A percentile compares a stretch with the other conserved stretches of the same genome.
Conservation (phyloP, 2,113 vertebrate genomes). For the Marcusenius ussheri region DNA sequence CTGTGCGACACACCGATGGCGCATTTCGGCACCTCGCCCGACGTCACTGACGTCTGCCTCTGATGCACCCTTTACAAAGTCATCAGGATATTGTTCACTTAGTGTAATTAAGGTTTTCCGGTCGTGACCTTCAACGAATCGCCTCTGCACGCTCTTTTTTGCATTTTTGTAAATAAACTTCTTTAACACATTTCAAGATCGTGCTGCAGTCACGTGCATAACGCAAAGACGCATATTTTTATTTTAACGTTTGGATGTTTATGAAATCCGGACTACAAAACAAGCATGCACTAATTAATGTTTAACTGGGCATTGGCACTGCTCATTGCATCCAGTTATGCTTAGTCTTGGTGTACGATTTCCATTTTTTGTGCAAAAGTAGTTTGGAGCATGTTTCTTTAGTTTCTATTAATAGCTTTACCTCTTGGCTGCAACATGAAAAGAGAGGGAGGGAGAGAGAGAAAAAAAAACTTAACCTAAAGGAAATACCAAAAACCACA, state of each 20-base stretch:
- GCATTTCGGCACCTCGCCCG: neutral
- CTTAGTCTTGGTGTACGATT: neutral
- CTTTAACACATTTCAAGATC: neutral
- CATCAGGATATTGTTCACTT: neutral
- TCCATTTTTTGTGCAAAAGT: neutral
- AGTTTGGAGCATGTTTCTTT: conserved; percentile 5
- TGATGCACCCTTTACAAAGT: neutral
- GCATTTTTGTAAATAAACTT: neutral
- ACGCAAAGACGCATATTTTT: neutral
- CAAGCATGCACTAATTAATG: neutral
- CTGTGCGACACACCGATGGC: neutral
- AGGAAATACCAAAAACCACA: conserved; percentile 65
- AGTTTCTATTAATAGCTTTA: conserved; percentile 44
- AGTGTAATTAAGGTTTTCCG: neutral
- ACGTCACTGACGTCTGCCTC: neutral
- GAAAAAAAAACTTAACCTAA: conserved; percentile 37
- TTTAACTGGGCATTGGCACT: neutral
- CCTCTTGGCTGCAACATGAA: conserved; percentile 55
- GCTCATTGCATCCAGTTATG: neutral
- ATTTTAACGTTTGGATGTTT: neutral
- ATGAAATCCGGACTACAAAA: neutral
- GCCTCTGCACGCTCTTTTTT: neutral
- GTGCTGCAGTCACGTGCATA: neutral
- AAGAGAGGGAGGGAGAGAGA: neutral
- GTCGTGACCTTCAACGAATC: neutral